Conservation (phyloP, 2,888 invertebrate species). For the Nipponacmea schrenckii region DNA sequence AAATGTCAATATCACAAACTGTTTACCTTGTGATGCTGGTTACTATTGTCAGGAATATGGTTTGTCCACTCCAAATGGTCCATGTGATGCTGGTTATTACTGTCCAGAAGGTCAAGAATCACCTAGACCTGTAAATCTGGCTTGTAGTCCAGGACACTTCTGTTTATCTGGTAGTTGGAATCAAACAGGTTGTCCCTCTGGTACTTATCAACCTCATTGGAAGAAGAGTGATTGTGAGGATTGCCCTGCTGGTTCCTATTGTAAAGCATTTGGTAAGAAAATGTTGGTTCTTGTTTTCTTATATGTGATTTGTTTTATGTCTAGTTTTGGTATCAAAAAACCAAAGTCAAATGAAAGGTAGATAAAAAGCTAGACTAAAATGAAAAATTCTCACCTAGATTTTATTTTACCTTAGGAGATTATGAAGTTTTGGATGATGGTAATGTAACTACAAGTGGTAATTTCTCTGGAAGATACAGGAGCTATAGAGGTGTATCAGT, state of each 20-base stretch:
- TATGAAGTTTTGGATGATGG: slow-evolving; percentile 56
- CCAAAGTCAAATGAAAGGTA: too few species aligned
- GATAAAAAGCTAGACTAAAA: background rate
- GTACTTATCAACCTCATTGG: slow-evolving; percentile 63
- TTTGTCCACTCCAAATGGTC: slow-evolving; percentile 49
- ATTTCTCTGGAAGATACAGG: slow-evolving; percentile 56
- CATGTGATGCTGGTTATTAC: slow-evolving; percentile 60
- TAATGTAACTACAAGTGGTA: slow-evolving; percentile 52
- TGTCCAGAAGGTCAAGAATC: slow-evolving; percentile 62
- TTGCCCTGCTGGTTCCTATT: slow-evolving; percentile 63
- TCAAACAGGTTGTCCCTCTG: slow-evolving; percentile 64
- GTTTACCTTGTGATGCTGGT: slow-evolving; percentile 59
- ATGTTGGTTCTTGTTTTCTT: background rate
- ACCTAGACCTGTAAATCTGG: slow-evolving; percentile 45
- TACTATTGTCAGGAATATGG: slow-evolving; percentile 60
- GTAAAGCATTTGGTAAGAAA: slow-evolving; percentile 58
- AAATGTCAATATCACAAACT: slow-evolving; percentile 52
- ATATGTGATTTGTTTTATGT: background rate
- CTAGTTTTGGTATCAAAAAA: background rate
- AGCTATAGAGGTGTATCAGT: slow-evolving; percentile 61
- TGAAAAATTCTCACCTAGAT: background rate
- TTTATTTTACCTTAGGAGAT: slow-evolving; percentile 47
- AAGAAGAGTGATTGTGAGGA: slow-evolving; percentile 52
- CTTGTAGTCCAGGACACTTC: slow-evolving; percentile 65
- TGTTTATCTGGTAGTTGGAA: slow-evolving; percentile 61